Evolutionary conservation across 2,113 vertebrate genomes (phyloP).

Genomic region (Cercopithecus mona): DNA sequence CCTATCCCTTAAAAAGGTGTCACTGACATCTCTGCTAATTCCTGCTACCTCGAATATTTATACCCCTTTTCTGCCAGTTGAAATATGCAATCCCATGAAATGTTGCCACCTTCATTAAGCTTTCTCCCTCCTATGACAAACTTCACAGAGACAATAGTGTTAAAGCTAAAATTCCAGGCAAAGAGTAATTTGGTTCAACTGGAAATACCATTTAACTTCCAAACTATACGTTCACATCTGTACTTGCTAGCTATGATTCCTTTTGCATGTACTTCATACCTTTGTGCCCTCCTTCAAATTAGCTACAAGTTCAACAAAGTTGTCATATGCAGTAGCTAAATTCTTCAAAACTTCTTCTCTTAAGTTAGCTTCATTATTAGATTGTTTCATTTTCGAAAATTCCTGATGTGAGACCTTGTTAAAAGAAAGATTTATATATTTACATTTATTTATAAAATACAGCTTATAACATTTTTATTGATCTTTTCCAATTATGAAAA

Average conservation of each 20-base stretch:
- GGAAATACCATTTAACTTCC: not conserved
- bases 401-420: slow-evolving; percentile 91
- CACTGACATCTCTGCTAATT: not conserved
- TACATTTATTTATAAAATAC: slow-evolving; percentile 20
- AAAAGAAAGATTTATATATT: slow-evolving; percentile 42
- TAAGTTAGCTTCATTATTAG: slow-evolving; percentile 94
- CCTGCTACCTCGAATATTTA: not conserved
- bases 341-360: slow-evolving; percentile 98
- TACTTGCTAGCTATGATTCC: not conserved
- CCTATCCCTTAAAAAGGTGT: not conserved
- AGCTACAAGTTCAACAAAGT: slow-evolving; percentile 95
- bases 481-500: slow-evolving; percentile 40
- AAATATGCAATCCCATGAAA: slow-evolving; percentile 1
- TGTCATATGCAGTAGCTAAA: slow-evolving; percentile 96
- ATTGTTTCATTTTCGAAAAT: slow-evolving; percentile 97
- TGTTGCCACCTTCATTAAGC: not conserved
- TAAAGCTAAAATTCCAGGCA: slow-evolving; percentile 8
- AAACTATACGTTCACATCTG: not conserved
- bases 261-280: slow-evolving; percentile 82
- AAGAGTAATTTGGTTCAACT: not conserved
- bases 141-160: not conserved
- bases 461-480: not conserved
- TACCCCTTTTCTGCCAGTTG: not conserved
- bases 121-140: not conserved
- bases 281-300: slow-evolving; percentile 98